Conservation (phyloP, 92 coral and sea anemone species). For the Porites divaricata region DNA sequence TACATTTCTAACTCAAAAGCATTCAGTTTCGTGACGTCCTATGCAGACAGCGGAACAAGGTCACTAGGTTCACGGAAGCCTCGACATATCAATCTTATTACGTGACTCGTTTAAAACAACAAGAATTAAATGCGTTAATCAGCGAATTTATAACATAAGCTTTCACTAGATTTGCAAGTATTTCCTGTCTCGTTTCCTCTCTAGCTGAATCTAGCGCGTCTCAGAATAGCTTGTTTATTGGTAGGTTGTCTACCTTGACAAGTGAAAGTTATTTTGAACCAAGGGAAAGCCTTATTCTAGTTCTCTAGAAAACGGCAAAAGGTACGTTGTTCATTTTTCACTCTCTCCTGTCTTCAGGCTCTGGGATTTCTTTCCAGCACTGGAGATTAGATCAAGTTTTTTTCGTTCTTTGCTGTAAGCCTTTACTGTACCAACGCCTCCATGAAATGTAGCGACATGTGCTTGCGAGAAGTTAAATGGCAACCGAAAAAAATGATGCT, state of each 20-base stretch:
- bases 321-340: too few relatives aligned
- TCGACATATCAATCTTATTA: conserved; percentile 17
- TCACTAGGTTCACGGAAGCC: conserved; percentile 23
- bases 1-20: neutral
- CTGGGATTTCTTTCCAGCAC: neutral
- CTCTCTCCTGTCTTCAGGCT: neutral
- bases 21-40: conserved; percentile 15
- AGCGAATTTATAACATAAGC: neutral
- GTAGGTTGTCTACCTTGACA: neutral
- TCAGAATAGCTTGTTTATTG: neutral
- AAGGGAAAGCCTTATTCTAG: neutral
- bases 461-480: too few relatives aligned
- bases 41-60: neutral
- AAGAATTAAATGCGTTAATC: conserved; percentile 1
- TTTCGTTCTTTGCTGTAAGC: too few relatives aligned
- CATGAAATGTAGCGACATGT: too few relatives aligned
- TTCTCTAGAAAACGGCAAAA: neutral
- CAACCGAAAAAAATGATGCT: too few relatives aligned
- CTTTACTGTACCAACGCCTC: too few relatives aligned
- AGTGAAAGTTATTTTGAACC: neutral
- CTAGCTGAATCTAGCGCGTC: neutral
- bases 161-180: neutral
- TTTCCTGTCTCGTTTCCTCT: neutral
- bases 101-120: conserved; percentile 36
- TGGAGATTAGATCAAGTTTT: neutral